Conservation (phyloP, 2,797 vertebrate genomes). For the Protosalanx chinensis region DNA sequence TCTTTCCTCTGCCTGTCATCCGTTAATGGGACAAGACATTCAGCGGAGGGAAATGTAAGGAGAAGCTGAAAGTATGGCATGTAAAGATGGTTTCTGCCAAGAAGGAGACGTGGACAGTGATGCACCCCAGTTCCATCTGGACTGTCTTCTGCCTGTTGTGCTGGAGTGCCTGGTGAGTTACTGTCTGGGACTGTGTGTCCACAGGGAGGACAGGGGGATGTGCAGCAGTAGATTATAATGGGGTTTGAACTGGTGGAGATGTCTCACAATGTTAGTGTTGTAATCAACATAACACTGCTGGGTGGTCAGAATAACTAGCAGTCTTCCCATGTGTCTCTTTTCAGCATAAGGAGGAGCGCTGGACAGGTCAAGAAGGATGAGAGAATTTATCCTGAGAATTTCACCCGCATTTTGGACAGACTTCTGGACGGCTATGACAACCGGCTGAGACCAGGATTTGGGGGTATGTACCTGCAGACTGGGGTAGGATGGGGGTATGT, state of each 20-base stretch:
- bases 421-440: conserved; percentile 98
- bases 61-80: conserved; percentile 89
- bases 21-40: conserved; percentile 72
- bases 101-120: conserved; percentile 85
- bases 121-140: conserved; percentile 76
- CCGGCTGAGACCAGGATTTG: conserved; percentile 88
- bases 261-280: not conserved
- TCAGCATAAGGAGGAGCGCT: conserved; percentile 82
- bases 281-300: not conserved
- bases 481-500: not conserved
- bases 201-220: not conserved
- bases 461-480: conserved; percentile 75
- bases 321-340: conserved; percentile 35
- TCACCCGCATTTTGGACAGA: conserved; percentile 93
- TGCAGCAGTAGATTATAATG: not conserved
- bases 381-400: conserved; percentile 93
- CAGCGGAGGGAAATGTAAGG: conserved; percentile 77
- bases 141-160: conserved; percentile 85
- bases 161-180: conserved; percentile 88
- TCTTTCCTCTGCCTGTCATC: conserved; percentile 52
- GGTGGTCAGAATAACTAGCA: conserved; percentile 23
- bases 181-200: conserved; percentile 5
- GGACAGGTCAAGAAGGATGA: conserved; percentile 87
- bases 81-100: conserved; percentile 89
- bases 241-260: not conserved